Evolutionary conservation across 2,113 vertebrate species (phyloP).

Genomic region (Equus quagga): DNA sequence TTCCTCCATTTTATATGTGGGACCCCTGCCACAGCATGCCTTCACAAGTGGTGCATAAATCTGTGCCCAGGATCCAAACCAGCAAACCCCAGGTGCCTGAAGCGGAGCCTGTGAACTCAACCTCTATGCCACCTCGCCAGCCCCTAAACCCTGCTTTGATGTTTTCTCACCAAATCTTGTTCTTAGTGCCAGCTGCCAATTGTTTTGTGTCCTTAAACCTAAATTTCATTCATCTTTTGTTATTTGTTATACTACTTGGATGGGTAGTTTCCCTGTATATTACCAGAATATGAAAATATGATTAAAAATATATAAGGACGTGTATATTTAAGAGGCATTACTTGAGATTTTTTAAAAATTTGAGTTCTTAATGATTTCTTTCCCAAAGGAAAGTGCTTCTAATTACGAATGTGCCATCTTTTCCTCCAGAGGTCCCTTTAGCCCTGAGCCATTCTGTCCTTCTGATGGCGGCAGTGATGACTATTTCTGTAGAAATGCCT

Average conservation of each 20-base stretch:
- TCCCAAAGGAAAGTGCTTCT: constrained; percentile 36
- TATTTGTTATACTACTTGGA: not conserved
- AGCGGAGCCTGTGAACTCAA: no score
- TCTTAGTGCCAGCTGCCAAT: not conserved
- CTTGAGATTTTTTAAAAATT: not conserved
- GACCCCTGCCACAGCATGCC: no score
- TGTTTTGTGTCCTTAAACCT: not conserved
- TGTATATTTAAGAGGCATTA: not conserved
- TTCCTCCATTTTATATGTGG: no score
- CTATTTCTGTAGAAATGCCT: not conserved
- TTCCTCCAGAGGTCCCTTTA: not conserved
- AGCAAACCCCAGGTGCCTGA: no score
- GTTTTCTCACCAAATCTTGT: not conserved
- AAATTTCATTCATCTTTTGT: constrained; percentile 31
- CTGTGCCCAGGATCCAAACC: no score
- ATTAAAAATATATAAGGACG: not conserved
- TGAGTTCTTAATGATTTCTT: not conserved
- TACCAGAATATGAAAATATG: not conserved
- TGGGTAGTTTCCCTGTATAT: not conserved
- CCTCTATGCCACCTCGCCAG: no score
- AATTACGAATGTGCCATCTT: not conserved
- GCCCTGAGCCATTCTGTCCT: not conserved
- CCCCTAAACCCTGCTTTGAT: not conserved
- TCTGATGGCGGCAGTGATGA: not conserved
- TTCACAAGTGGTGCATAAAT: no score